These are phyloP conservation scores for Luidia sarsii DNA, from an alignment of 53 echinoderm and acorn worm genomes.

Conservation along the genomic window DNA sequence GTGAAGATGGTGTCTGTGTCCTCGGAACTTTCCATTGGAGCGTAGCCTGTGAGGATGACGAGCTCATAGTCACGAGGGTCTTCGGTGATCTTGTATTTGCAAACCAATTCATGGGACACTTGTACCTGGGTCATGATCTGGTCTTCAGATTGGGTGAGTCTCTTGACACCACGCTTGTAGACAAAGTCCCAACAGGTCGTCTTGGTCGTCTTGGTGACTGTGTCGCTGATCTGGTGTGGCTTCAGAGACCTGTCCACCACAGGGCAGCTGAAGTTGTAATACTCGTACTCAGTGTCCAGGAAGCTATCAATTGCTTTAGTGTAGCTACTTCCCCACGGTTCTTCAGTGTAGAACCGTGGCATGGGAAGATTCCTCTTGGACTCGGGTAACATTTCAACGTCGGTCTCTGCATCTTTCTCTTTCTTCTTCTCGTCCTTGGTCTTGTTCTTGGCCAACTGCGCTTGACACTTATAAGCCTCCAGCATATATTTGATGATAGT, in stretches of 20 bases:
- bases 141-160: slow-evolving; percentile 23
- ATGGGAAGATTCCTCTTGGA: not conserved
- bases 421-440: not conserved
- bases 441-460: slow-evolving; percentile 12
- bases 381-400: no score
- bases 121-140: slow-evolving; percentile 25
- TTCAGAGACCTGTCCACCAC: slow-evolving; percentile 12
- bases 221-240: not conserved
- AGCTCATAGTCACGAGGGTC: slow-evolving; percentile 2
- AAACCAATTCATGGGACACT: slow-evolving; percentile 23
- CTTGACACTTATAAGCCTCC: slow-evolving; percentile 25
- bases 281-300: slow-evolving; percentile 21
- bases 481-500: slow-evolving; percentile 39
- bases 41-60: slow-evolving; percentile 31
- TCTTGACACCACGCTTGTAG: slow-evolving; percentile 33
- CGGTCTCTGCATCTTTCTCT: no score
- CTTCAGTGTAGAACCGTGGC: slow-evolving; percentile 23
- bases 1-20: not conserved
- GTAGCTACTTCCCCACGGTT: slow-evolving; percentile 31
- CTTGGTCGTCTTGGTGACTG: no score
- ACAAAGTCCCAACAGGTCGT: not conserved
- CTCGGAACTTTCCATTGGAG: not conserved
- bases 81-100: slow-evolving; percentile 21
- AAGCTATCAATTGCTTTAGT: slow-evolving; percentile 9
- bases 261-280: slow-evolving; percentile 22